A percentile compares a stretch with the other conserved stretches of the same genome.
Conservation (phyloP, 2,888 invertebrate species). For the Pollenia angustigena region DNA sequence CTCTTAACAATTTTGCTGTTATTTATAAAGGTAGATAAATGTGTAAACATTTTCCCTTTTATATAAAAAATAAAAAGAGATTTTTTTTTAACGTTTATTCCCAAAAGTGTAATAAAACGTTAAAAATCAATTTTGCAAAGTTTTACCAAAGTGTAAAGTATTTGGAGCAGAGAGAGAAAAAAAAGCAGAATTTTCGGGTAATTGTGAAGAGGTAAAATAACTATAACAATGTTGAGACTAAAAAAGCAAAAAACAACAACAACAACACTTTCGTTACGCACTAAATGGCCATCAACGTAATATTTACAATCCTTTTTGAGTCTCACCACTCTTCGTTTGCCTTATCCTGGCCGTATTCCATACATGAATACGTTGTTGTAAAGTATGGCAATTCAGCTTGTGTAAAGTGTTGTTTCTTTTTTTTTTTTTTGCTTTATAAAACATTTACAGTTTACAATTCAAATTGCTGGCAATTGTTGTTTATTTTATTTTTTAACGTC, state of each 20-base stretch:
- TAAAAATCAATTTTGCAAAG: slow-evolving; percentile 68
- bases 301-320: slow-evolving; percentile 20
- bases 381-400: slow-evolving; percentile 1
- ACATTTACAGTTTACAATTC: slow-evolving; percentile 17
- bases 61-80: neutral
- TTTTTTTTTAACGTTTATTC: slow-evolving; percentile 36
- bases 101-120: slow-evolving; percentile 68
- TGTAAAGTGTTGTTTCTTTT: slow-evolving; percentile 8
- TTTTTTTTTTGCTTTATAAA: neutral
- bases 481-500: slow-evolving; percentile 12
- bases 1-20: too few species aligned
- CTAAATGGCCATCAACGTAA: slow-evolving; percentile 26
- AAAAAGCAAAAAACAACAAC: neutral
- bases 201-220: slow-evolving; percentile 33
- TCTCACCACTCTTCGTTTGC: neutral
- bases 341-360: too few species aligned
- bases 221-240: neutral
- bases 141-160: slow-evolving; percentile 33
- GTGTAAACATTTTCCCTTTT: neutral
- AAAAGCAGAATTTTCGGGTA: slow-evolving; percentile 28
- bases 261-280: neutral
- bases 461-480: slow-evolving; percentile 8
- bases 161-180: slow-evolving; percentile 1
- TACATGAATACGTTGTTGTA: neutral
- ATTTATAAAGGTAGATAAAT: too few species aligned